Conservation (phyloP, 2,113 vertebrate genomes). For the Mola mola region DNA sequence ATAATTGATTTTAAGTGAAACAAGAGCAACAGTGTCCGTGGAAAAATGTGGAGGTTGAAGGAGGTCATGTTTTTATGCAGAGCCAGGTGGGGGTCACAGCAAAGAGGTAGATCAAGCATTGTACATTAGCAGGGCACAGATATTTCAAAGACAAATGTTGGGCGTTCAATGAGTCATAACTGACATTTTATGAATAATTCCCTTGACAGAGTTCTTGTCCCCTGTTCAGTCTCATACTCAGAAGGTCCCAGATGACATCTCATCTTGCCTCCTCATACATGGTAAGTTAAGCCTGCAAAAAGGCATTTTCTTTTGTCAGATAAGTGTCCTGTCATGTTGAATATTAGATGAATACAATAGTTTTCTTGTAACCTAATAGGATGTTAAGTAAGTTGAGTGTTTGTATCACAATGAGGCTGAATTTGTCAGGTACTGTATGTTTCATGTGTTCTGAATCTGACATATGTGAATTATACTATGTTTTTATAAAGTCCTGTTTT, state of each 20-base stretch:
- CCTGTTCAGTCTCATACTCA: slow-evolving; percentile 57
- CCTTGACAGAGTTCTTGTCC: slow-evolving; percentile 40
- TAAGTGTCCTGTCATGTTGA: background rate
- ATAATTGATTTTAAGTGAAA: slow-evolving; percentile 35
- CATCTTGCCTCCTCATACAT: slow-evolving; percentile 9
- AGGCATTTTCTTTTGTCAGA: background rate
- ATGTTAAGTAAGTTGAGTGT: too few relatives aligned
- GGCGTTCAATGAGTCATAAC: slow-evolving; percentile 61
- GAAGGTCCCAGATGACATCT: slow-evolving; percentile 62
- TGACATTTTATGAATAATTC: slow-evolving; percentile 50
- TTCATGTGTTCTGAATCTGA: too few relatives aligned
- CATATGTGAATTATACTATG: too few relatives aligned
- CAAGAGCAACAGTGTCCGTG: slow-evolving; percentile 29
- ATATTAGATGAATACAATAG: background rate
- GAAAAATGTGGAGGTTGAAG: slow-evolving; percentile 49
- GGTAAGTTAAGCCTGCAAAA: slow-evolving; percentile 46
- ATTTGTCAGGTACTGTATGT: too few relatives aligned
- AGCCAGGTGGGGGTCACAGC: slow-evolving; percentile 38
- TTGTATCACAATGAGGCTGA: too few relatives aligned
- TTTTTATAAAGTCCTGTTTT: too few relatives aligned
- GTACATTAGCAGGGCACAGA: background rate
- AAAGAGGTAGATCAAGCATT: background rate
- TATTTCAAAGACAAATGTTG: background rate
- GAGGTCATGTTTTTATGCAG: slow-evolving; percentile 5
- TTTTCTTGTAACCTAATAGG: too few relatives aligned